Evolutionary conservation across 1,140 invertebrate genomes (phyloP), one percentile per base, ranked within the genome.

Genomic region (Drosophila santomea): DNA sequence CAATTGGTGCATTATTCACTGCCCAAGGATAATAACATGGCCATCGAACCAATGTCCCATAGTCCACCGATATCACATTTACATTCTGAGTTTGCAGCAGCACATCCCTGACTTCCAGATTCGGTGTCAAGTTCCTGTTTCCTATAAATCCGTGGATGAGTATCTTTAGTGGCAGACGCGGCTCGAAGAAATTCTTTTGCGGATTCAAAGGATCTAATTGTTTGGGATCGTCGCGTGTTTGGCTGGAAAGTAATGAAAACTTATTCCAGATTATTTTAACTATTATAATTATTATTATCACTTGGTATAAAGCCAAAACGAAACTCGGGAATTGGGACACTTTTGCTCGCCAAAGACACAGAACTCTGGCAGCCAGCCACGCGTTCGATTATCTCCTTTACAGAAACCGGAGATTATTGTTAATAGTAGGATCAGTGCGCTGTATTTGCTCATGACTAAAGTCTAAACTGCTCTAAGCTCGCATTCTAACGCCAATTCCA

Each of bases 1-100:
- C 94, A 3, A 93, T 93, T 8, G 93, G 93, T 35, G 91, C 92
- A 35, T 94, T 93, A 50, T 93, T 93, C n/a, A 93, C 76, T 3
- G 93, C 93, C 52, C 94, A 93, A 2, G 93, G 91, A 38, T 91
- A 91, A 74, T 94, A 94, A 55, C 93, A 94, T 4, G 93, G 93
- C 35, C 90, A 66, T 4, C 78, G 52, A 4, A 93, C 90, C 15
- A 94, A 68, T 0, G 86, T 76, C 80, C 93, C 93, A 93, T 95
- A 94, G 91, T 94, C 93, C 86, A 94, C 93, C 69, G 92, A 74
- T 78, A 93, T 92, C 63, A 94, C 92, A 74, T 93, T 90, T 57
- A 90, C 77, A 14, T 84, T 67, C 89, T 92, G 93, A 81, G 92
- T 68, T 20, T 82, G 55, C 20, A 92, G 57, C 15, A 86, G 72